Evolutionary conservation across 2,113 vertebrate genomes (phyloP).

Genomic region (Cariama cristata): DNA sequence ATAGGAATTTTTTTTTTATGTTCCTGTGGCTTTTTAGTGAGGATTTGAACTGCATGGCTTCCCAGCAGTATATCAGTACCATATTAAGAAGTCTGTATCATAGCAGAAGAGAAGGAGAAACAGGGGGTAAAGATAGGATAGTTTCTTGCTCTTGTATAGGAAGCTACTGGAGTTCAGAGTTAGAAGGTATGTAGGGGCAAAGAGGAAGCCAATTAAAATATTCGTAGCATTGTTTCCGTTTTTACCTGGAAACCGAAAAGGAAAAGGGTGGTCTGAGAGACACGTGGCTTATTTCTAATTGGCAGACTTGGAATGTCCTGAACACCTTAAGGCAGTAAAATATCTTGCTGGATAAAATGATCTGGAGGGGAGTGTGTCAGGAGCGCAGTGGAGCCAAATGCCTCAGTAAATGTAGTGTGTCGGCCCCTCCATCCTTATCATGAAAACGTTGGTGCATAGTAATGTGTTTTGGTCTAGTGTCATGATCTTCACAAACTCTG

Average conservation of each 20-base stretch:
- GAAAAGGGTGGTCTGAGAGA: background rate
- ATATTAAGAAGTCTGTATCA: background rate
- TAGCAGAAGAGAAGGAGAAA: background rate
- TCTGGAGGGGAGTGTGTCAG: background rate
- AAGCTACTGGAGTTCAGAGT: background rate
- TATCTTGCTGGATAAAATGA: background rate
- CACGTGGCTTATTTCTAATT: accelerated
- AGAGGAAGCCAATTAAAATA: background rate
- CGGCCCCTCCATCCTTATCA: background rate
- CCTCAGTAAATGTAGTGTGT: background rate
- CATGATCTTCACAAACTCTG: background rate
- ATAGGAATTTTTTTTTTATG: background rate
- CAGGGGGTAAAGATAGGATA: background rate
- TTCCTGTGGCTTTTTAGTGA: background rate
- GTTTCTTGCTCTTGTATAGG: background rate
- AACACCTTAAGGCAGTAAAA: background rate
- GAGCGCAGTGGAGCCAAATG: background rate
- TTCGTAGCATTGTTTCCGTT: background rate
- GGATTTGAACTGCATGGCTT: background rate
- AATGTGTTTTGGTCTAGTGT: background rate
- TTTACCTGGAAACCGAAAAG: background rate
- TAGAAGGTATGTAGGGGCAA: background rate
- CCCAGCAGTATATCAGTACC: background rate
- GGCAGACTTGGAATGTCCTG: background rate
- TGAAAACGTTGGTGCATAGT: background rate